Base-by-base conservation (phyloP, 2,888 invertebrate species). In the Amphipoea oculea region DNA sequence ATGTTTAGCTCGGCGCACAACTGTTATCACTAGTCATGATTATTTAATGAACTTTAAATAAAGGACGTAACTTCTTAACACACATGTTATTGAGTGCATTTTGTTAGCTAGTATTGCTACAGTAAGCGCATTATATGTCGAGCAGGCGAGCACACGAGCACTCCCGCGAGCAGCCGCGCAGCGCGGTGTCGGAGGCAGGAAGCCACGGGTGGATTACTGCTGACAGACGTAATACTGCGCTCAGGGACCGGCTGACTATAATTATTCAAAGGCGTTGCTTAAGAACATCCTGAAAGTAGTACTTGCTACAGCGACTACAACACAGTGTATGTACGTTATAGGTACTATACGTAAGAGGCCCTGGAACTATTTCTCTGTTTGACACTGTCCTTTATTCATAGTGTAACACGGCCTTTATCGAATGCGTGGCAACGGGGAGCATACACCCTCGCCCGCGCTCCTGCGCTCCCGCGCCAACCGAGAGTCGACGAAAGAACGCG, bases 171-270 rank as follows among this genome's bases (percentile, higher is more conserved):
- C n/a, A 7, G 9, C 20, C 14, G 36, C 36, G 23, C 12, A n/a
- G 51, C 1, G 12, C 23, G 51, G n/a, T 17, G 36, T 42, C 9
- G 71, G 40, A 48, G 29, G 42, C 69, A 51, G 29, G 20, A 40
- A 73, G 60, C 60, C 51, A 29, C 73, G 23, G 63, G 81, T 73
- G 62, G 79, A 74, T 62, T 54, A 81, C 60, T 40, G 29, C 54
- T 63, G 66, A 20, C 72, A 80, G 80, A 17, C 29, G 65, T 42
- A 42, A 67, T 36, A 12, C 36, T 11, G 66, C 36, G 66, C 60
- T 67, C 66, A 48, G 14, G 14, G 60, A 23, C 54, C 29, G 20
- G 23, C 48, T 69, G 29, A 29, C 54, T 63, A 36, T 29, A 48
- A 54, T 48, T 54, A 45, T 54, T 67, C 40, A 63, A 57, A 81